These are phyloP conservation scores for Phyllopteryx taeniolatus DNA, from an alignment of 2,113 vertebrate genomes.

Conservation along the genomic window DNA sequence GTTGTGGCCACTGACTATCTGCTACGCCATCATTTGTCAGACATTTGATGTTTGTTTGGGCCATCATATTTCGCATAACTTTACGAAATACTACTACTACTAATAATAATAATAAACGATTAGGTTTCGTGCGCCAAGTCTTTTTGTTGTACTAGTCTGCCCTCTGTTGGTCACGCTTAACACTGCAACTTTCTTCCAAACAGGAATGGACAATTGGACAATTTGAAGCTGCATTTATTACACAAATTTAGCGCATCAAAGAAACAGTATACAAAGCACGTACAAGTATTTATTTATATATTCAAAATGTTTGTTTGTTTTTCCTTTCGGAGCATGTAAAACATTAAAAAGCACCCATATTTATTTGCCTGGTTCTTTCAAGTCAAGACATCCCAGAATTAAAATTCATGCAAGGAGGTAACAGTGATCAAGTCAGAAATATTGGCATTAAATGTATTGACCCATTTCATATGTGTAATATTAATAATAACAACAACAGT, in stretches of 20 bases:
- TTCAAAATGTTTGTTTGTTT: constrained; percentile 3
- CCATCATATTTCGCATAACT: no score
- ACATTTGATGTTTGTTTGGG: no score
- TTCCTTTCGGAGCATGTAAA: constrained; percentile 21
- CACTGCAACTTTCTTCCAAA: not conserved
- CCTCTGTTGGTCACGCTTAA: not conserved
- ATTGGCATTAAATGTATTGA: not conserved
- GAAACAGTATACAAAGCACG: constrained; percentile 37
- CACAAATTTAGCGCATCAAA: constrained; percentile 47
- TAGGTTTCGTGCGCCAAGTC: not conserved
- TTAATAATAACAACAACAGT: no score
- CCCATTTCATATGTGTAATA: no score
- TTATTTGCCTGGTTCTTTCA: constrained; percentile 7
- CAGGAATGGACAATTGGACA: not conserved
- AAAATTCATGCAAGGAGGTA: not conserved
- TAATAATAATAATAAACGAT: no score
- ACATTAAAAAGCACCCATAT: constrained; percentile 33
- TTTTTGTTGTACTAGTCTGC: not conserved
- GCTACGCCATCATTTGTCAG: no score
- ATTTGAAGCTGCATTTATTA: constrained; percentile 50
- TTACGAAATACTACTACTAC: no score
- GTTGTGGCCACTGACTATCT: no score
- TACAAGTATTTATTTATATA: constrained; percentile 42
- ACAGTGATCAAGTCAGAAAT: not conserved
- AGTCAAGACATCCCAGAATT: not conserved